These are phyloP conservation scores for Luperina nickerlii DNA, from an alignment of 2,888 invertebrate genomes.

Conservation along the genomic window DNA sequence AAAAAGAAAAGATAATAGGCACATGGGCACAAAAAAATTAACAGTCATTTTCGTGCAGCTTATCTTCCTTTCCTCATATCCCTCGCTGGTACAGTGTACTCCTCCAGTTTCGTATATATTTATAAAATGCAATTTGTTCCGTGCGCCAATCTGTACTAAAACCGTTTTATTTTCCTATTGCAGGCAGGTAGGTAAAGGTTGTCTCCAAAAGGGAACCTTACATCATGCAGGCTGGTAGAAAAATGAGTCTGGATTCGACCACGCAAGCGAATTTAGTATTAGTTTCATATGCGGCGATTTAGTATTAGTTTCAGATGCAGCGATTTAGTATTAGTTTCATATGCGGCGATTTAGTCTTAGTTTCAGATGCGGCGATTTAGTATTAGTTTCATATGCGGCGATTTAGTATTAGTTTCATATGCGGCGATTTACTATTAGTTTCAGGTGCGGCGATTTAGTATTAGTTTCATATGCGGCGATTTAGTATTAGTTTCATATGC, in stretches of 20 bases:
- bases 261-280: neutral
- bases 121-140: neutral
- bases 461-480: no score
- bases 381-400: no score
- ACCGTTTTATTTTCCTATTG: neutral
- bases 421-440: neutral
- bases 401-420: neutral
- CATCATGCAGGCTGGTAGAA: neutral
- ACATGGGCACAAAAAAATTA: neutral
- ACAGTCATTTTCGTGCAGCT: no score
- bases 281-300: neutral
- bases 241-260: no score
- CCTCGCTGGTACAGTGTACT: neutral
- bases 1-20: conserved; percentile 2
- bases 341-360: no score
- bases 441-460: no score
- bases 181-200: neutral
- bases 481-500: neutral
- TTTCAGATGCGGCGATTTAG: no score
- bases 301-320: neutral
- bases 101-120: neutral
- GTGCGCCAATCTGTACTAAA: neutral
- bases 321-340: neutral
- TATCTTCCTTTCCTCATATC: neutral
- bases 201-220: neutral